Evolutionary conservation across 2,113 vertebrate species (phyloP).

Genomic region (Ginglymostoma cirratum): DNA sequence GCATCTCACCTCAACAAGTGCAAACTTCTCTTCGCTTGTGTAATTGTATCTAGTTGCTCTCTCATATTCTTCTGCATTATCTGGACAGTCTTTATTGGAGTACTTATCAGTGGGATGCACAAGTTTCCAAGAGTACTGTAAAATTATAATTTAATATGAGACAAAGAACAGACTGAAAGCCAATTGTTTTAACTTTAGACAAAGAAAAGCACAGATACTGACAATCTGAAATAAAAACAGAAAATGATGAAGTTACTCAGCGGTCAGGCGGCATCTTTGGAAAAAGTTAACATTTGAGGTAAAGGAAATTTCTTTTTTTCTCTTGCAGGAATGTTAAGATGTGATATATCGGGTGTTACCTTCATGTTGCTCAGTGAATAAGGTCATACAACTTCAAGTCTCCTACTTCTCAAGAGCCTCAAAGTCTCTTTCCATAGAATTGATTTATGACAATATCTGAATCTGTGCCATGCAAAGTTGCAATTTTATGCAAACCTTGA

Average conservation of each 20-base stretch:
- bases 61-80: conserved; percentile 80
- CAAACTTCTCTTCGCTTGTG: conserved; percentile 79
- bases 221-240: not conserved
- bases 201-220: not conserved
- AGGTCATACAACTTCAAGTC: not conserved
- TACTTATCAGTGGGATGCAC: conserved; percentile 84
- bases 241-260: not conserved
- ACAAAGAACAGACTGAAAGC: not conserved
- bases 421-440: not conserved
- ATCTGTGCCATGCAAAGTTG: not conserved
- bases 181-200: not conserved
- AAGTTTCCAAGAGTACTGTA: conserved; percentile 78
- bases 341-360: not conserved
- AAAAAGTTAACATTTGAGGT: too few relatives aligned
- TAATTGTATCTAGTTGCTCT: conserved; percentile 82
- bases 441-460: not conserved
- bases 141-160: conserved; percentile 1
- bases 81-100: conserved; percentile 81
- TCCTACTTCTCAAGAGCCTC: not conserved
- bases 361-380: not conserved
- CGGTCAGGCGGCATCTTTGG: not conserved
- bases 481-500: not conserved
- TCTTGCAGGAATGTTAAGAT: not conserved
- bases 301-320: not conserved
- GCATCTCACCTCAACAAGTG: conserved; percentile 70